phyloP scores from a whole-genome alignment of 2,797 vertebrate species.

The Pseudochromis fuscus region DNA sequence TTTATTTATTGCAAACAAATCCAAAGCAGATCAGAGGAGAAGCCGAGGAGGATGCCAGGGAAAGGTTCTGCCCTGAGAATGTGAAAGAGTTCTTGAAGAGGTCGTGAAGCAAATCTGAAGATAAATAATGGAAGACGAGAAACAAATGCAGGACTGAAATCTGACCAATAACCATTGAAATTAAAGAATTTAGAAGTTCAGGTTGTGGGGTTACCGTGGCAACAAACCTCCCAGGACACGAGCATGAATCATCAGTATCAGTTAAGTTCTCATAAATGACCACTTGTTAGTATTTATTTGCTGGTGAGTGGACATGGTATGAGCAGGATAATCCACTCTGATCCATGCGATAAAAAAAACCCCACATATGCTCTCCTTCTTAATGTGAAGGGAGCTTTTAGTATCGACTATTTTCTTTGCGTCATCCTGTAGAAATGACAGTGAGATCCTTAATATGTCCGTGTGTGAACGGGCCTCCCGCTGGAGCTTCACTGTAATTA shows the following conservation, averaged over 20 bases:
- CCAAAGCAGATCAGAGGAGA: not conserved
- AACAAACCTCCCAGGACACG: too few species aligned
- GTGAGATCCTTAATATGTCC: not conserved
- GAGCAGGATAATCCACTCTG: too few species aligned
- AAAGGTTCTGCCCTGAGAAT: not conserved
- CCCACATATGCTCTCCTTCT: too few species aligned
- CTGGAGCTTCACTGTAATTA: slow-evolving; percentile 24
- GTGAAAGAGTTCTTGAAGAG: not conserved
- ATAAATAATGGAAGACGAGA: not conserved
- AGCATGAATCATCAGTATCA: too few species aligned
- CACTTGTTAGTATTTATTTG: too few species aligned
- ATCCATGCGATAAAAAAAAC: too few species aligned
- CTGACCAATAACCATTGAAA: too few species aligned
- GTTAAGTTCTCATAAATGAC: too few species aligned
- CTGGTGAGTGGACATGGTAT: too few species aligned
- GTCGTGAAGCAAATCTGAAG: not conserved
- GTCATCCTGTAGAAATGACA: not conserved
- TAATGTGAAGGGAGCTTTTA: too few species aligned
- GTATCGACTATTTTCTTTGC: not conserved
- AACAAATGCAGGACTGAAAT: not conserved
- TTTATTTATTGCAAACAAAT: slow-evolving; percentile 13
- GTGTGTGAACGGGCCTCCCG: not conserved
- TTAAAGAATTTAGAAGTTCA: not conserved
- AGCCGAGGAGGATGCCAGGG: not conserved
- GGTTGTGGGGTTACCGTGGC: too few species aligned